A percentile compares a stretch with the other conserved stretches of the same genome.
These are phyloP conservation scores for Monomorium pharaonis DNA, from an alignment of 1,140 invertebrate genomes.

Conservation along the genomic window DNA sequence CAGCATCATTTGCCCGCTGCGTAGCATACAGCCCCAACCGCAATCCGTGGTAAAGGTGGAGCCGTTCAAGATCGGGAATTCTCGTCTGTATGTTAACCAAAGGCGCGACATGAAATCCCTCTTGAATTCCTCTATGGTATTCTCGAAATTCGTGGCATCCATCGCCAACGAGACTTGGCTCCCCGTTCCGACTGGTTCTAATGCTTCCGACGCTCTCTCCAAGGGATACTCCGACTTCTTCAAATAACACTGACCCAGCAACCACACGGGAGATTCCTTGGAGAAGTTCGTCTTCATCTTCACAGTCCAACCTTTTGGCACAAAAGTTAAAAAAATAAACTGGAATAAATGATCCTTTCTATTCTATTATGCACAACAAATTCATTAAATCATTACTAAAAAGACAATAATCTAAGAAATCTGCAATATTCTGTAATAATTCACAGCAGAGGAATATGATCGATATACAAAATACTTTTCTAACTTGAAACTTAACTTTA, in stretches of 20 bases:
- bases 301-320: constrained; percentile 88
- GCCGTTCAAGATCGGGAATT: constrained; percentile 92
- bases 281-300: constrained; percentile 94
- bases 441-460: background rate
- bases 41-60: constrained; percentile 93
- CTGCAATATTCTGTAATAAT: background rate
- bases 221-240: constrained; percentile 88
- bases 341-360: background rate
- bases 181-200: constrained; percentile 77
- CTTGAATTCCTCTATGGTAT: constrained; percentile 91
- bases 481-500: background rate
- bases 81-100: constrained; percentile 93
- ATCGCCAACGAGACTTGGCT: constrained; percentile 78
- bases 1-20: constrained; percentile 95
- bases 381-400: background rate
- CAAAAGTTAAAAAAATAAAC: constrained; percentile 52
- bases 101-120: constrained; percentile 91
- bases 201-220: constrained; percentile 88
- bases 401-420: background rate
- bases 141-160: constrained; percentile 78
- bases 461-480: background rate
- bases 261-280: constrained; percentile 94
- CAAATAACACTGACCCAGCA: constrained; percentile 93
- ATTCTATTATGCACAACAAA: background rate
- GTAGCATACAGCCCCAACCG: constrained; percentile 96